Percentiles rank a stretch among this genome's conserved stretches.
Conservation (phyloP, 2,797 vertebrate genomes). For the Lagorchestes hirsutus region DNA sequence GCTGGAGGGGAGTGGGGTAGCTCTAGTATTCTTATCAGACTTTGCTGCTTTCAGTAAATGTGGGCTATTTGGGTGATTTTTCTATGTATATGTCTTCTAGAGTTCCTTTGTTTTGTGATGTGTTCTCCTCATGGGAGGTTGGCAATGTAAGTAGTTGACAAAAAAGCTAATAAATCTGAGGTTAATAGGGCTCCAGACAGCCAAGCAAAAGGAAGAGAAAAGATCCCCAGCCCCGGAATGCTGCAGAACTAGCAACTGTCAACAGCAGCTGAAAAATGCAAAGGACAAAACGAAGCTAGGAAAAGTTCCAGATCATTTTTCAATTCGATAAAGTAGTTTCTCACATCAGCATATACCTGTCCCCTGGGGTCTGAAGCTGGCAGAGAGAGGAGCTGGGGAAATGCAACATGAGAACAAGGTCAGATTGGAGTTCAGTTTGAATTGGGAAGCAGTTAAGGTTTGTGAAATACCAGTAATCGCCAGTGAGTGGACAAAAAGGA, state of each 20-base stretch:
- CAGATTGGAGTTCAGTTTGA: constrained; percentile 1
- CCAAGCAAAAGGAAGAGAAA: constrained; percentile 81
- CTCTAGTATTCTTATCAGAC: constrained; percentile 66
- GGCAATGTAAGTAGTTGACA: constrained; percentile 84
- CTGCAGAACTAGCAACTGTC: constrained; percentile 82
- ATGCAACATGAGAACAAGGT: background rate
- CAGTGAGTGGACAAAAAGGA: background rate
- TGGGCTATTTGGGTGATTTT: constrained; percentile 74
- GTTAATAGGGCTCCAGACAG: constrained; percentile 87
- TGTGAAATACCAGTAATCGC: background rate
- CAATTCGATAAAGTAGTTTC: constrained; percentile 74
- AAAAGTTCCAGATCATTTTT: constrained; percentile 83
- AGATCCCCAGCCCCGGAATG: constrained; percentile 78
- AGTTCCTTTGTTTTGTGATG: constrained; percentile 80
- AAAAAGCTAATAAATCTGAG: constrained; percentile 87
- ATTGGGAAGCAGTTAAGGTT: constrained; percentile 1
- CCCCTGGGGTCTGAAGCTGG: constrained; percentile 22
- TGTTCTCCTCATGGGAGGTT: constrained; percentile 83
- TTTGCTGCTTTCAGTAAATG: constrained; percentile 73
- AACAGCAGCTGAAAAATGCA: constrained; percentile 83
- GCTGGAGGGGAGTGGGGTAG: constrained; percentile 66
- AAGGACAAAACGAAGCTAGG: constrained; percentile 77
- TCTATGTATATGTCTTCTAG: constrained; percentile 75
- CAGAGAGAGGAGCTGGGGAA: constrained; percentile 20
- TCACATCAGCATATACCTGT: constrained; percentile 67